Evolutionary conservation across 2,113 vertebrate species (phyloP), one percentile per base, ranked within the genome.

Genomic region (Argyrosomus japonicus): DNA sequence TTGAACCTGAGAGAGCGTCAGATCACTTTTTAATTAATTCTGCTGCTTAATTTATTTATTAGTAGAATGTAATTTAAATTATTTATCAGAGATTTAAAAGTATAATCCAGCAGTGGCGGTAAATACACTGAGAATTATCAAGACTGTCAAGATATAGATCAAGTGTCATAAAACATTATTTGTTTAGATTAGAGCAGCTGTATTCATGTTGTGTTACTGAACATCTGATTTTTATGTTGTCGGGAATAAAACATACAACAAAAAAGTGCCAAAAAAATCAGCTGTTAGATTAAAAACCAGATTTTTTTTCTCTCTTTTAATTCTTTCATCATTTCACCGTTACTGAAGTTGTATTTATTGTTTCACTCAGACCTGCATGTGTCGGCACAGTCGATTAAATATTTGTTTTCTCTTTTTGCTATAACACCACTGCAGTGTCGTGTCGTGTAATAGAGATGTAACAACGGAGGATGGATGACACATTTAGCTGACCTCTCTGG

Each of bases 301-400:
- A 36, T 50, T 1, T 25, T 7, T 57, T n/a, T 19, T 72, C 5
- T 23, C 10, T 74, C 6, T 32, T 19, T 3, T 27, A 8, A 6
- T 48, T 48, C 23, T 45, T 27, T 9, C 9, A 40, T 15, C 12
- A 63, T 63, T 65, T 57, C 56, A 13, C 5, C 0, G 11, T 73
- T 50, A 64, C 23, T n/a, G 29, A 57, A 75, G 13, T 56, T 77
- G 58, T 79, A 9, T 82, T 82, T 69, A 67, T 58, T 67, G 50
- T 27, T 2, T 63, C 15, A 45, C 43, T 23, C 67, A 51, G 43
- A 29, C 7, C 6, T 63, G 51, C 48, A 25, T 47, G 27, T 78
- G 5, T 18, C 5, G 6, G 36, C 36, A 36, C 36, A 40, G 36
- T 40, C 6, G 11, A 15, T 48, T 19, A 25, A 67, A 68, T 68